A percentile compares a stretch with the other conserved stretches of the same genome.
These are phyloP conservation scores for Malurus cyaneus DNA, from an alignment of 2,113 vertebrate genomes.

Conservation along the genomic window DNA sequence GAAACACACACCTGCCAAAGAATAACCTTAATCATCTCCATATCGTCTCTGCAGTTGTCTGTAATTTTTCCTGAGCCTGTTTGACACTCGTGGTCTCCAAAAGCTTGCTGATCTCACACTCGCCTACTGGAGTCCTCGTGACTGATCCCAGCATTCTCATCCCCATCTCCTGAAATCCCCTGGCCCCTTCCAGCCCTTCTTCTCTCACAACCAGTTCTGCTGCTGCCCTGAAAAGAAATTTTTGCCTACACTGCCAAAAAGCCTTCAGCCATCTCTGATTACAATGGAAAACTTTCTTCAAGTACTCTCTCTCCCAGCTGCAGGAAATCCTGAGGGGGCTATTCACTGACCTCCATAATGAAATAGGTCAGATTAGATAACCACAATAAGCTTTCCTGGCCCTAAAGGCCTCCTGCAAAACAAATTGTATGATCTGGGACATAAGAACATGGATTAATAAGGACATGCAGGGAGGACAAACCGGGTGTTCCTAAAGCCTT, in stretches of 20 bases:
- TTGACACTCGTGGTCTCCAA: not conserved
- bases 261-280: slow-evolving; percentile 30
- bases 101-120: not conserved
- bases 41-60: not conserved
- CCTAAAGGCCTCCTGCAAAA: slow-evolving; percentile 42
- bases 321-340: slow-evolving; percentile 33
- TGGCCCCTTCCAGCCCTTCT: not conserved
- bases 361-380: slow-evolving; percentile 59
- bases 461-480: not conserved
- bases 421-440: slow-evolving; percentile 29
- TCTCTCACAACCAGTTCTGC: not conserved
- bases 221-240: slow-evolving; percentile 21
- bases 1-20: not conserved
- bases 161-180: not conserved
- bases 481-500: not conserved
- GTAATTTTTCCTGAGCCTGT: not conserved
- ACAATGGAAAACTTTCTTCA: slow-evolving; percentile 40
- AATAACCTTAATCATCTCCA: not conserved
- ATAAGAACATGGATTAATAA: slow-evolving; percentile 42
- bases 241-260: slow-evolving; percentile 19
- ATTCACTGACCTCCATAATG: slow-evolving; percentile 37
- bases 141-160: not conserved
- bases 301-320: slow-evolving; percentile 37
- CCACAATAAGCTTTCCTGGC: slow-evolving; percentile 29
- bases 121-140: not conserved